Evolutionary conservation across 2,113 vertebrate species (phyloP), one percentile per base, ranked within the genome.

Genomic region (Misgurnus mizolepis): DNA sequence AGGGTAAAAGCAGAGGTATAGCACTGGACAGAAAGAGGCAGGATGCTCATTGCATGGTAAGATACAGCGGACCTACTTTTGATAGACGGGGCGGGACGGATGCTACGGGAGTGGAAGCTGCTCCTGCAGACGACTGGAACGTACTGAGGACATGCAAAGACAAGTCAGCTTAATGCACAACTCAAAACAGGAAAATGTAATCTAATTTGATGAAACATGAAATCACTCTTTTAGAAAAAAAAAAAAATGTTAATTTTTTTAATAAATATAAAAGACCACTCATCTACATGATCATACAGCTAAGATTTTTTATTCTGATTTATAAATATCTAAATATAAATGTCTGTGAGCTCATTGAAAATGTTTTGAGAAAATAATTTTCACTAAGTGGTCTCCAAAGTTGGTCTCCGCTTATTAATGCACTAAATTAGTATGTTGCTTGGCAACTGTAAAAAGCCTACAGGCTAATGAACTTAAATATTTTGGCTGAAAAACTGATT

Each of bases 91-190:
- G 92, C 93, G 4, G 94, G 95, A 17, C 94, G 92, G 80, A 94
- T 88, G 85, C 92, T 94, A 80, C 87, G 88, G 70, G 88, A 91
- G 45, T 91, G 88, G 64, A 91, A 91, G 79, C 87, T 91, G 5
- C 89, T 92, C 81, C 93, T 92, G 86, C 92, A 90, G 72, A 93
- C 87, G 27, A 91, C 89, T 8, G 94, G 92, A 87, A 90, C 91
- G 75, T 92, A 94, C 91, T 92, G 88, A 40, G 71, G 12, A 83
- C 15, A 69, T 7, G 22, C 53, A 53, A 10, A 58, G 40, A 71
- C 8, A 56, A 49, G 15, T 34, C 27, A 34, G 27, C 27, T 34
- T 34, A 22, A 34, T 34, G 27, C 27, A 34, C 27, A 34, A 47
- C 45, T 47, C 45, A 7, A 47, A 7, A 47, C 45, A 47, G 27